Conservation (phyloP, 2,888 invertebrate genomes). For the Temnothorax unifasciatus region DNA sequence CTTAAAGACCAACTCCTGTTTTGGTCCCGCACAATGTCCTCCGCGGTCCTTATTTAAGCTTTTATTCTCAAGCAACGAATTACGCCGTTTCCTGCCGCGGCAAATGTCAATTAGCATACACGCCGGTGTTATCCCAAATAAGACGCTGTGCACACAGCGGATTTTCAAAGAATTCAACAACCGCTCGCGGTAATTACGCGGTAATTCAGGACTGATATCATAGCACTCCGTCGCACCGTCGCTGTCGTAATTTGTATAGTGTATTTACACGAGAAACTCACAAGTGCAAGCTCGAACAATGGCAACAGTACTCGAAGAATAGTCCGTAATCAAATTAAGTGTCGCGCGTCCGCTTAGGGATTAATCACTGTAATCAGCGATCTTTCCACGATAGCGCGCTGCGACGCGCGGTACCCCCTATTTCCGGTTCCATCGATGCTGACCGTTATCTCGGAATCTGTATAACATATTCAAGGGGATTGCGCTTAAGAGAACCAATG, state of each 20-base stretch:
- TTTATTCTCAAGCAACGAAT: conserved; percentile 7
- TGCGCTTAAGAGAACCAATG: background rate
- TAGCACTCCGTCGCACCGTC: conserved; percentile 32
- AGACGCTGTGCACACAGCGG: background rate
- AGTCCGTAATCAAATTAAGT: conserved; percentile 67
- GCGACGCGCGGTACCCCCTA: conserved; percentile 49
- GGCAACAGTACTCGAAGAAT: conserved; percentile 45
- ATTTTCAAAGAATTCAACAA: conserved; percentile 37
- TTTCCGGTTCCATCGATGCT: conserved; percentile 67
- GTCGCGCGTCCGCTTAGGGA: conserved; percentile 61
- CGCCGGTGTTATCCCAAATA: background rate
- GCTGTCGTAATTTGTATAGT: conserved; percentile 59
- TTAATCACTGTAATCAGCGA: conserved; percentile 71
- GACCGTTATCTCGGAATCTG: conserved; percentile 68
- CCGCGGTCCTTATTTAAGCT: background rate
- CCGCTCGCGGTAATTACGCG: background rate
- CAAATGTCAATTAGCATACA: conserved; percentile 17
- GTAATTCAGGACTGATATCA: conserved; percentile 13
- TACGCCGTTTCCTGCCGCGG: background rate
- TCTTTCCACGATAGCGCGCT: conserved; percentile 69
- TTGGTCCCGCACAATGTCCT: background rate
- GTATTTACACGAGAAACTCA: conserved; percentile 40
- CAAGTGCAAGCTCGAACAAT: conserved; percentile 53
- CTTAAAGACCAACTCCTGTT: background rate
- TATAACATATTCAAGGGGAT: background rate